A percentile compares a stretch with the other conserved stretches of the same genome.
Conservation (phyloP, 2,113 vertebrate genomes). For the Origma solitaria region DNA sequence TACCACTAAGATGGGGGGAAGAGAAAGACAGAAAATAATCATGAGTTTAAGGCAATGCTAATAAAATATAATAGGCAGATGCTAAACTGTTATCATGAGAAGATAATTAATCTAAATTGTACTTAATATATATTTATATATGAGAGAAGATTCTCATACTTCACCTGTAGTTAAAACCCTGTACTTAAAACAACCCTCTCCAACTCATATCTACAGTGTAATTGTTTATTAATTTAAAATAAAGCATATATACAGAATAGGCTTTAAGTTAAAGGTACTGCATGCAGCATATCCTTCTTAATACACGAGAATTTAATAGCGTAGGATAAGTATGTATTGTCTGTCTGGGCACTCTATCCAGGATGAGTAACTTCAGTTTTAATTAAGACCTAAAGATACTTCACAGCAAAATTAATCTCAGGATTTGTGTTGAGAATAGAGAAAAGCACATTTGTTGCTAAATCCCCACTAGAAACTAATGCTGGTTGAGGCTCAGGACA, state of each 20-base stretch:
- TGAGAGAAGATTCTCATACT: neutral
- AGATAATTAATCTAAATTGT: neutral
- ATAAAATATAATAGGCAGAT: neutral
- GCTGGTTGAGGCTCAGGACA: neutral
- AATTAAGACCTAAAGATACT: neutral
- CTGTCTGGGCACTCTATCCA: neutral
- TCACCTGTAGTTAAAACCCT: neutral
- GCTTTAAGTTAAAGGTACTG: neutral
- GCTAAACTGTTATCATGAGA: neutral
- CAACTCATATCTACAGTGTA: neutral
- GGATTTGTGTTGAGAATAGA: neutral
- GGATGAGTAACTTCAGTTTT: neutral
- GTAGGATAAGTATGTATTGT: neutral
- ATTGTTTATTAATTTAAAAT: neutral
- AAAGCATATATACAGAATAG: neutral
- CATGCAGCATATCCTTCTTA: neutral
- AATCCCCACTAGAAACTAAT: neutral
- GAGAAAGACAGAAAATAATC: neutral
- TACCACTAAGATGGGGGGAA: slow-evolving; percentile 73
- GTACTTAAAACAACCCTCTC: neutral
- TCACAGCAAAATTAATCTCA: slow-evolving; percentile 21
- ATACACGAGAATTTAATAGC: neutral
- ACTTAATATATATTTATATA: neutral
- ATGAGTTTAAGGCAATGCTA: neutral
- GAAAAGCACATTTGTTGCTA: neutral